Evolutionary conservation across 1,140 invertebrate species (phyloP), one percentile per base, ranked within the genome.

Genomic region (Harlomillsia oculata): DNA sequence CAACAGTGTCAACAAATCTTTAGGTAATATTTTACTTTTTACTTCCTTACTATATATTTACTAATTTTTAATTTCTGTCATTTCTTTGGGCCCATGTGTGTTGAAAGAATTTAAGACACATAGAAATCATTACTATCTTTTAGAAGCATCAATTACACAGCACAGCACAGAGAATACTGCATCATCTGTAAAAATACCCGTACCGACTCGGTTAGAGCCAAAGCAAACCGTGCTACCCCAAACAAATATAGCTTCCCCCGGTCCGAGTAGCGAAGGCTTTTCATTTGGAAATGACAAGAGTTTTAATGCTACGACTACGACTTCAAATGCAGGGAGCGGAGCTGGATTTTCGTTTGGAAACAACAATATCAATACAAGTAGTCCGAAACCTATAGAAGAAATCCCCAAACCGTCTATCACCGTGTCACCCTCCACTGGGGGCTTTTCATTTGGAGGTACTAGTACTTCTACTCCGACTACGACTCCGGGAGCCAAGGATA

Each of bases 231-330:
- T 34, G 32, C 9, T 34, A n/a, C 32, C 9, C 9, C 32, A 11
- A 9, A 9, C 9, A 34, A n/a, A 11, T 34, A 11, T 34, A 34
- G 32, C 32, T 34, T 43, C 20, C 8, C 9, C 18, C 20, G 9
- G 11, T 11, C n/a, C n/a, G n/a, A 43, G 20, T 11, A 48, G 8
- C 18, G 8, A 14, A 48, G 28, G 20, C 40, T 48, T 48, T 48
- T 48, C 28, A 37, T 41, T 51, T 39, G 49, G 29, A 36, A 37
- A n/a, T 41, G 14, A n/a, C n/a, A n/a, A n/a, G n/a, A n/a, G n/a
- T n/a, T n/a, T 21, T 6, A 37, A 11, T 30, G 40, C 11, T 8
- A 32, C 53, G 9, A 9, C 53, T 9, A 30, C 26, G 26, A 8
- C 53, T 4, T 14, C 34, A 48, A 8, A 5, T 53, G 34, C 51